Evolutionary conservation across 64 coral and sea anemone genomes (phyloP).

Genomic region (Platygyra sinensis): DNA sequence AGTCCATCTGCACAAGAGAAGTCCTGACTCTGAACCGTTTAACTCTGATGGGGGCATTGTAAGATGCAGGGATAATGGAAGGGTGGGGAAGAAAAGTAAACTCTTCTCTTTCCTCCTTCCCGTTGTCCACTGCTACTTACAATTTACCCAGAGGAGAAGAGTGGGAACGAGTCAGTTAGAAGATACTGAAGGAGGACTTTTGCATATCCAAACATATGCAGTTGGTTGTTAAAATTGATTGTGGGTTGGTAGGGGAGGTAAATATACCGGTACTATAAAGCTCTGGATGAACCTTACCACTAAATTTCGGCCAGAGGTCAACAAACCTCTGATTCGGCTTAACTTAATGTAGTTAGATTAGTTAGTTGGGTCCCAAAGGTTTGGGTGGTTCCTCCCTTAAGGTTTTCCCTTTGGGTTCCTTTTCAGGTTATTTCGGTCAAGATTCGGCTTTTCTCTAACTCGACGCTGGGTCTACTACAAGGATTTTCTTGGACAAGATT

Average conservation of each 20-base stretch:
- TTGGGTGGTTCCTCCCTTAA: neutral
- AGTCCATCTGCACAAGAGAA: neutral
- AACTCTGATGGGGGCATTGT: neutral
- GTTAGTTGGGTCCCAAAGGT: neutral
- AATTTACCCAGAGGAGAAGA: neutral
- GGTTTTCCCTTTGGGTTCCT: neutral
- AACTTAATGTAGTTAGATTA: neutral
- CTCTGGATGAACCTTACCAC: neutral
- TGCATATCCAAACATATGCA: neutral
- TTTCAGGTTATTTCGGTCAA: neutral
- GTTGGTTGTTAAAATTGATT: neutral
- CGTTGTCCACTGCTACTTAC: neutral
- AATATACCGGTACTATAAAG: neutral
- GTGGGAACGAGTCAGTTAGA: neutral
- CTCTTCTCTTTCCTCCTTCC: neutral
- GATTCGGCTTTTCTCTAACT: neutral
- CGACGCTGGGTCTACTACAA: too few species aligned
- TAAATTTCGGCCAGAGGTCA: neutral
- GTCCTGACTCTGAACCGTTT: neutral
- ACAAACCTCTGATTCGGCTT: neutral
- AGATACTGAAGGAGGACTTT: neutral
- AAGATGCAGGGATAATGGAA: neutral
- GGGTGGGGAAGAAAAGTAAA: neutral
- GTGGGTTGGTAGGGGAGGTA: neutral
- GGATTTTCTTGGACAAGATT: neutral